A percentile compares a stretch with the other conserved stretches of the same genome.
These are phyloP conservation scores for Agrochola macilenta DNA, from an alignment of 2,888 invertebrate genomes.

Conservation along the genomic window DNA sequence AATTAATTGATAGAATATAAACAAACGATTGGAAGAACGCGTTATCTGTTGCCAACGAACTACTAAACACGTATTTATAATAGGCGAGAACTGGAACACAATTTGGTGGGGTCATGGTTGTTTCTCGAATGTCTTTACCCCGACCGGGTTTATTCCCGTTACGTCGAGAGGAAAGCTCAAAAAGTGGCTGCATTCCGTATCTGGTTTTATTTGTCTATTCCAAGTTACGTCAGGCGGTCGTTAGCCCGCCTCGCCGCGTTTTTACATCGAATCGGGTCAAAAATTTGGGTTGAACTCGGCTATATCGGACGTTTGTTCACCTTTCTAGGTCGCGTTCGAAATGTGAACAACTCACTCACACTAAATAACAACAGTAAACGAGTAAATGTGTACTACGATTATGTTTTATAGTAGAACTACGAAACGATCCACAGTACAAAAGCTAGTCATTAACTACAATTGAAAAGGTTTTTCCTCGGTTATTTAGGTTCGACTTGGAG, in stretches of 20 bases:
- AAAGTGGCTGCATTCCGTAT: slow-evolving; percentile 81
- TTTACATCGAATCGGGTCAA: slow-evolving; percentile 86
- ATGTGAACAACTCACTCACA: slow-evolving; percentile 58
- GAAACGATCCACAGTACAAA: neutral
- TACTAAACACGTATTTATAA: slow-evolving; percentile 32
- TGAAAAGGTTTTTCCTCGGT: neutral
- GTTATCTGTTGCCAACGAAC: slow-evolving; percentile 43
- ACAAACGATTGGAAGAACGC: slow-evolving; percentile 45
- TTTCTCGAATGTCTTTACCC: slow-evolving; percentile 57
- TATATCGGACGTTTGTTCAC: slow-evolving; percentile 87
- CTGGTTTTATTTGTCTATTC: slow-evolving; percentile 84
- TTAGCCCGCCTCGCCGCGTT: slow-evolving; percentile 80
- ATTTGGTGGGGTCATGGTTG: slow-evolving; percentile 65
- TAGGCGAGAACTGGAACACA: slow-evolving; percentile 48
- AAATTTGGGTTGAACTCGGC: slow-evolving; percentile 86
- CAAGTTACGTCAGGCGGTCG: slow-evolving; percentile 81
- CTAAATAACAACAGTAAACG: slow-evolving; percentile 42
- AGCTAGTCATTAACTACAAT: neutral
- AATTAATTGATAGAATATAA: slow-evolving; percentile 54
- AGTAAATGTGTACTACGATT: slow-evolving; percentile 42
- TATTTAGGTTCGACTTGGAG: neutral
- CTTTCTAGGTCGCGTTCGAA: slow-evolving; percentile 84
- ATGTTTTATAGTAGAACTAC: slow-evolving; percentile 28
- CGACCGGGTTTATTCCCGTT: slow-evolving; percentile 69
- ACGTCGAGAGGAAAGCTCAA: slow-evolving; percentile 71